These are phyloP conservation scores for Sinocyclocheilus anshuiensis DNA, from an alignment of 2,113 vertebrate species.

Conservation along the genomic window DNA sequence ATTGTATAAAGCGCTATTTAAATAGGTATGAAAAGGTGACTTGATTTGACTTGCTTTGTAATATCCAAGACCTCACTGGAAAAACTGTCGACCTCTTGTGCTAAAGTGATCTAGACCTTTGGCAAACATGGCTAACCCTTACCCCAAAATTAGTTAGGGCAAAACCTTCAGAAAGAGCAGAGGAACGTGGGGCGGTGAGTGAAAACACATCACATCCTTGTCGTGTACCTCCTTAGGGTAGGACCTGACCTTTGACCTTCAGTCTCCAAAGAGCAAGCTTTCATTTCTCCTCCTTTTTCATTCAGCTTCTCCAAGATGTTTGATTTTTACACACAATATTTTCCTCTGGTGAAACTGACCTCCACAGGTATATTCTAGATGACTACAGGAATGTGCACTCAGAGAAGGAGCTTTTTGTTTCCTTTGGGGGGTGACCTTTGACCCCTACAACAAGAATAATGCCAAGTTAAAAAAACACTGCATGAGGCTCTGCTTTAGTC, in stretches of 20 bases:
- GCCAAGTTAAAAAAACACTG: constrained; percentile 55
- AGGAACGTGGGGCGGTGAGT: constrained; percentile 57
- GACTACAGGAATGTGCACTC: constrained; percentile 27
- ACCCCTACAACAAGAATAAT: constrained; percentile 54
- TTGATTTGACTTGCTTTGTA: not conserved
- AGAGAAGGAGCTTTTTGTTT: constrained; percentile 40
- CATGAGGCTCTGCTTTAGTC: constrained; percentile 42
- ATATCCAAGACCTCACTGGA: constrained; percentile 2
- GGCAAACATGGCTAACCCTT: constrained; percentile 58
- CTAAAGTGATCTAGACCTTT: constrained; percentile 37
- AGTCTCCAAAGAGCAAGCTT: constrained; percentile 21
- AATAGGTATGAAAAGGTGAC: too few species aligned
- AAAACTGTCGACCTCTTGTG: constrained; percentile 32
- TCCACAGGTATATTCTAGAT: not conserved
- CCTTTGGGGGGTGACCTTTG: constrained; percentile 52
- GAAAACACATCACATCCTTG: constrained; percentile 69
- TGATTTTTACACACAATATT: not conserved
- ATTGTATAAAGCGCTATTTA: too few species aligned
- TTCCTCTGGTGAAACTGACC: not conserved
- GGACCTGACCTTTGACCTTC: constrained; percentile 56
- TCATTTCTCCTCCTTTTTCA: constrained; percentile 22
- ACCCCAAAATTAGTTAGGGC: constrained; percentile 58
- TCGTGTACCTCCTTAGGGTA: constrained; percentile 61
- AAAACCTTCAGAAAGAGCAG: constrained; percentile 34
- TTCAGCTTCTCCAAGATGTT: not conserved